Conservation (phyloP, 2,113 vertebrate species). For the Tretioscincus oriximinensis region DNA sequence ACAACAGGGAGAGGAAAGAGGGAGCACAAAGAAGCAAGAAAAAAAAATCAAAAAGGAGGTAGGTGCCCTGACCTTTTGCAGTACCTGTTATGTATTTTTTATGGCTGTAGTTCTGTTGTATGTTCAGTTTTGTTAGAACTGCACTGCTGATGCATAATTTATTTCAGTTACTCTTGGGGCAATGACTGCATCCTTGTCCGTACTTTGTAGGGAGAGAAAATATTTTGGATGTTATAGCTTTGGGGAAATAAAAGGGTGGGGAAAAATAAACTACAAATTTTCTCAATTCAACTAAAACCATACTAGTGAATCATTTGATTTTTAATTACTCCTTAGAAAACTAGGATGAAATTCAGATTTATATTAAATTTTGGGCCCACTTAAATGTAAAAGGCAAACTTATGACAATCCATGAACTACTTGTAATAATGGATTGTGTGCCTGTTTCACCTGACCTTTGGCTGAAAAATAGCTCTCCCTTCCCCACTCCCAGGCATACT, state of each 20-base stretch:
- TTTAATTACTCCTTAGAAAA: too few relatives aligned
- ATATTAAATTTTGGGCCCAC: too few relatives aligned
- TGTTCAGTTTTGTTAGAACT: conserved; percentile 21
- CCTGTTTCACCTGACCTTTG: too few relatives aligned
- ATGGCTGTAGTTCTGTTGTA: conserved; percentile 18
- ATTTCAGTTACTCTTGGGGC: conserved; percentile 1
- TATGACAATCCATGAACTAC: too few relatives aligned
- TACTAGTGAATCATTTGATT: too few relatives aligned
- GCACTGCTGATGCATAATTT: conserved; percentile 1
- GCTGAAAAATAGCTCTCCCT: too few relatives aligned
- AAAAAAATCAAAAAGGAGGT: conserved; percentile 23
- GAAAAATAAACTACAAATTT: too few relatives aligned
- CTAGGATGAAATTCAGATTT: too few relatives aligned
- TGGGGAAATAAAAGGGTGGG: background rate
- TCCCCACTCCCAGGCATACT: too few relatives aligned
- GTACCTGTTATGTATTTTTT: conserved; percentile 10
- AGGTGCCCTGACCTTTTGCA: conserved; percentile 10
- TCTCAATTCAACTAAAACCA: too few relatives aligned
- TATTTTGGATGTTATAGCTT: background rate
- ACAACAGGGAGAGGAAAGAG: background rate
- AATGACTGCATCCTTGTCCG: background rate
- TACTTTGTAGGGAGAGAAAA: background rate
- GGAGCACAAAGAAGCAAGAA: background rate
- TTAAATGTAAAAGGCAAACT: too few relatives aligned
- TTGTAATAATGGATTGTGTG: too few relatives aligned